A percentile compares a stretch with the other conserved stretches of the same genome.
Evolutionary conservation across 2,797 vertebrate species (phyloP).

Genomic region (Fundulus diaphanus): DNA sequence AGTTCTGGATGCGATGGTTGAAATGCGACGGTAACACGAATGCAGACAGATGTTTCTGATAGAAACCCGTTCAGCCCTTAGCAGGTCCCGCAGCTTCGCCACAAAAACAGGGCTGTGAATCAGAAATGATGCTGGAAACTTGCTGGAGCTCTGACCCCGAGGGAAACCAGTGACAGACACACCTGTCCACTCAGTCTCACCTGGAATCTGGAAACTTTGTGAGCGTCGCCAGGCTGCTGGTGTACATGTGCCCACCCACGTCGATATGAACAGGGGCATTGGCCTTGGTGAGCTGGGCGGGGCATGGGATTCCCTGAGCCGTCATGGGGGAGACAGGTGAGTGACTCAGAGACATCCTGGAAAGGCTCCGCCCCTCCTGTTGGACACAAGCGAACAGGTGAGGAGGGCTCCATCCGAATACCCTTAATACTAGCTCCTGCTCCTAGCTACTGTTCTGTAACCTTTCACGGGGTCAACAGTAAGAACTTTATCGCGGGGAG

Average conservation of each 20-base stretch:
- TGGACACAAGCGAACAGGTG: slow-evolving; percentile 8
- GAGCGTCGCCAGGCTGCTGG: slow-evolving; percentile 91
- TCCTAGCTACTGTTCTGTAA: too few species aligned
- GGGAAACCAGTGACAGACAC: neutral
- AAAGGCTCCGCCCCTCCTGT: slow-evolving; percentile 88
- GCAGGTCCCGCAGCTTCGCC: too few species aligned
- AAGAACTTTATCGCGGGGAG: too few species aligned
- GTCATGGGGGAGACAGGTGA: slow-evolving; percentile 91
- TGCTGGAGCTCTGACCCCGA: too few species aligned
- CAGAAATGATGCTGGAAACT: too few species aligned
- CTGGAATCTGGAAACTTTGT: slow-evolving; percentile 93
- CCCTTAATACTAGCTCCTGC: too few species aligned
- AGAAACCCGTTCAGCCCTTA: too few species aligned
- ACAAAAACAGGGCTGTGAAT: neutral
- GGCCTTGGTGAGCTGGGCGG: slow-evolving; percentile 92
- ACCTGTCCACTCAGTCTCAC: slow-evolving; percentile 70
- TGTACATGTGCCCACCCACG: slow-evolving; percentile 94
- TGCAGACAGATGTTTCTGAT: too few species aligned
- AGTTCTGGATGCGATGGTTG: too few species aligned
- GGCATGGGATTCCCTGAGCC: slow-evolving; percentile 90
- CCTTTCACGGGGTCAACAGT: too few species aligned
- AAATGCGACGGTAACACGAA: too few species aligned
- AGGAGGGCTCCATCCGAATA: too few species aligned
- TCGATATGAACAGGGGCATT: slow-evolving; percentile 94
- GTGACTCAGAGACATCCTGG: slow-evolving; percentile 90